phyloP scores from a whole-genome alignment of 2,113 vertebrate species.

The Peromyscus polionotus region DNA sequence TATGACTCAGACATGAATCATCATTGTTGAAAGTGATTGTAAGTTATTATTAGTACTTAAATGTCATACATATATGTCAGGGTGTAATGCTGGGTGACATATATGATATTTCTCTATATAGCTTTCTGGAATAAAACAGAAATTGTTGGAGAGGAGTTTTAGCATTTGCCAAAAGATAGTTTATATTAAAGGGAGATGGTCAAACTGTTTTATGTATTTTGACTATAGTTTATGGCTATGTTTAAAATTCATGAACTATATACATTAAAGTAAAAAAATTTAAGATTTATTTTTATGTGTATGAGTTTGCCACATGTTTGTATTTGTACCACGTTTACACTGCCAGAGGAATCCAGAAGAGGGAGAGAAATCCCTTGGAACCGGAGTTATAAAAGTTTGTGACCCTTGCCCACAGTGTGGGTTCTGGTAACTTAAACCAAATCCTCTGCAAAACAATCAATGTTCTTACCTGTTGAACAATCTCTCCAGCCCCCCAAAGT shows the following conservation, averaged over 20 bases:
- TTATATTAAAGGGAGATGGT: accelerated
- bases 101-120: background rate
- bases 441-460: background rate
- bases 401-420: background rate
- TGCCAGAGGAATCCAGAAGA: background rate
- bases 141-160: background rate
- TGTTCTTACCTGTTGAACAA: background rate
- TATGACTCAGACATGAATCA: slow-evolving; percentile 11
- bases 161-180: background rate
- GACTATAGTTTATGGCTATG: background rate
- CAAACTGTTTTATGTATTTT: background rate
- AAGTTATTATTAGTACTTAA: background rate
- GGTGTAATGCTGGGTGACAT: background rate
- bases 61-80: background rate
- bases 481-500: background rate
- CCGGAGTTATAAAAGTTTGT: background rate
- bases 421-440: background rate
- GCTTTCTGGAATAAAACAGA: background rate
- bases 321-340: background rate
- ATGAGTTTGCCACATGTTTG: no score
- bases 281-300: background rate
- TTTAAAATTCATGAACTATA: background rate
- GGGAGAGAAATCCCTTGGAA: background rate
- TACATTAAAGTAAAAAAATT: background rate
- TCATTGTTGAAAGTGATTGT: background rate